Base-by-base conservation (phyloP, 2,888 invertebrate species). In the Scaptomyza polygonia region DNA sequence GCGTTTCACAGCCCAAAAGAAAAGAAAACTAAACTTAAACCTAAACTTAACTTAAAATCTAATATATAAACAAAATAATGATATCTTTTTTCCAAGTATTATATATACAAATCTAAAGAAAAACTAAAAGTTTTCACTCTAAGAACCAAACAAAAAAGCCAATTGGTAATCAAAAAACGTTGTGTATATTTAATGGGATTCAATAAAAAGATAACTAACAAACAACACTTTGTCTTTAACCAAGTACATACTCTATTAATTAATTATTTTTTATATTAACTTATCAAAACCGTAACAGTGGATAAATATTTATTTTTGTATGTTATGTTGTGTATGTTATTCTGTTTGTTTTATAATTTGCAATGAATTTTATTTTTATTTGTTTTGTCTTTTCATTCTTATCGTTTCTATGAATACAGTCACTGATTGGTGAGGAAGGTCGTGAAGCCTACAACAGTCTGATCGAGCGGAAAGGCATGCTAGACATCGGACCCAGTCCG, bases 371-470 rank as follows among this genome's bases (percentile, higher is more conserved):
- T 42, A 11, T 65, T 68, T 57, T 21, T 47, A n/a, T 61, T 47
- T 70, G 3, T 59, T 71, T 57, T 70, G 55, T 56, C 90, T 92
- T 61, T 44, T 18, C n/a, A 49, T 14, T 43, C 44, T 51, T 49
- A 36, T 43, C 12, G 40, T 30, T 8, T 53, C 43, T 43, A 5
- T 2, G n/a, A n/a, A 11, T 30, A 62, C 93, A 97, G 97, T 94
- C 95, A 29, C 95, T 95, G 29, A 93, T 98, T 82, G 96, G 97
- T 16, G 96, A 96, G 87, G 97, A 98, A 91, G 96, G 97, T 47
- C 97, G 97, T 89, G 95, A 96, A 88, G 99, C 98, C 0, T 99
- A 99, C 93, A 96, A 97, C 88, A 96, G 96, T 83, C 93, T 99
- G 53, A 97, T 99, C 56, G 98, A 98, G 89, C 94, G 95, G 71